Conservation (phyloP, 2,888 invertebrate genomes). For the Thymelicus lineola region DNA sequence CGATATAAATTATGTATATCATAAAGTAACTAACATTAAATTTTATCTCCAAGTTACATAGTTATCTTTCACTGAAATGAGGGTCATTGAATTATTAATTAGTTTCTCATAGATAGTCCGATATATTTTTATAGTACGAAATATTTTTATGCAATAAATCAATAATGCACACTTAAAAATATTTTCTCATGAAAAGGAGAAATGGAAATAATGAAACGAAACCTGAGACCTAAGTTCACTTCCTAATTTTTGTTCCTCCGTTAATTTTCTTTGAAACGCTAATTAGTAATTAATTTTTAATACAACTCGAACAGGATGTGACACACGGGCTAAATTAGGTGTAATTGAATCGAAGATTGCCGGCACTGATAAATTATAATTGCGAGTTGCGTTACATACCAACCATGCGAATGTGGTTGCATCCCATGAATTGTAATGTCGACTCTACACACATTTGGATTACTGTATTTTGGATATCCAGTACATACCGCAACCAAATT, state of each 20-base stretch:
- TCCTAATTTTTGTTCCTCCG: constrained; percentile 6
- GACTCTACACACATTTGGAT: neutral
- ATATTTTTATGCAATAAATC: no score
- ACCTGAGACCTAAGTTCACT: constrained; percentile 9
- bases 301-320: constrained; percentile 36
- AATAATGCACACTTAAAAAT: no score
- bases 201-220: constrained; percentile 19
- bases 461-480: no score
- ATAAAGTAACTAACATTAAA: no score
- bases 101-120: no score
- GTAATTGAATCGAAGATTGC: constrained; percentile 48
- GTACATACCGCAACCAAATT: no score
- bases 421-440: constrained; percentile 16
- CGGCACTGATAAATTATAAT: constrained; percentile 44
- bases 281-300: constrained; percentile 33
- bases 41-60: no score
- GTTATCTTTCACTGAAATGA: no score
- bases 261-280: constrained; percentile 31
- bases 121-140: no score
- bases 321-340: constrained; percentile 44
- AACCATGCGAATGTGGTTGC: constrained; percentile 18
- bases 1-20: no score
- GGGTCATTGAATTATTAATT: no score
- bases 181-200: neutral
- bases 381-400: constrained; percentile 40